A percentile compares a stretch with the other conserved stretches of the same genome.
Evolutionary conservation across 2,113 vertebrate genomes (phyloP).

Genomic region (Scopus umbretta): DNA sequence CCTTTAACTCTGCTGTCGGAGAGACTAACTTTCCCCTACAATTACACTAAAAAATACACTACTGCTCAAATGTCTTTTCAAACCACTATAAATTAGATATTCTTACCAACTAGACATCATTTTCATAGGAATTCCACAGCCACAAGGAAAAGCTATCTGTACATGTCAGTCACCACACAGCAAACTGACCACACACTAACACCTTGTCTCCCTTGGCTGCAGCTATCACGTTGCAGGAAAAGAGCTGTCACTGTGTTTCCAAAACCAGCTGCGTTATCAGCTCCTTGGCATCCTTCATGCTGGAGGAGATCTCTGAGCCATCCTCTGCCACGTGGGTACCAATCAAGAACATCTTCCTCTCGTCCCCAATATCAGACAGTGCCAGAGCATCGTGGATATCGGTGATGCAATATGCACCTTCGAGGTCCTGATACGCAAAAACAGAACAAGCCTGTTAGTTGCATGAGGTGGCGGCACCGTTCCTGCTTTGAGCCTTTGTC

Average conservation of each 20-base stretch:
- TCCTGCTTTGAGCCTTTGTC: neutral
- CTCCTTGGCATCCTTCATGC: conserved; percentile 83
- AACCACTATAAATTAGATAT: conserved; percentile 9
- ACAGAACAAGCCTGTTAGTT: neutral
- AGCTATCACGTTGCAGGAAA: neutral
- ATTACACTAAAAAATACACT: neutral
- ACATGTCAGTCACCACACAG: neutral
- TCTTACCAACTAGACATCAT: neutral
- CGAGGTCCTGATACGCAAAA: conserved; percentile 78
- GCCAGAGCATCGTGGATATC: conserved; percentile 87
- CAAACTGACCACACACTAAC: neutral
- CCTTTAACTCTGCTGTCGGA: neutral
- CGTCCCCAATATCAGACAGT: conserved; percentile 80
- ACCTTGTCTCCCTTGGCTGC: neutral
- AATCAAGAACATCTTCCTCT: conserved; percentile 86
- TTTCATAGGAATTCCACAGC: neutral
- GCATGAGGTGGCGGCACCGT: neutral
- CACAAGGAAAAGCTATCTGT: neutral
- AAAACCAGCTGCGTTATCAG: conserved; percentile 84
- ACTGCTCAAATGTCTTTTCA: conserved; percentile 35
- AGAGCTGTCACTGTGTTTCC: conserved; percentile 45
- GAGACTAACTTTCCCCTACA: neutral
- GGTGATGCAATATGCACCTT: conserved; percentile 82
- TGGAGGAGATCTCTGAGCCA: conserved; percentile 71
- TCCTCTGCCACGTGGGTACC: conserved; percentile 78